These are phyloP conservation scores for Oxytorus armatus DNA, from an alignment of 2,888 invertebrate genomes.

Conservation along the genomic window DNA sequence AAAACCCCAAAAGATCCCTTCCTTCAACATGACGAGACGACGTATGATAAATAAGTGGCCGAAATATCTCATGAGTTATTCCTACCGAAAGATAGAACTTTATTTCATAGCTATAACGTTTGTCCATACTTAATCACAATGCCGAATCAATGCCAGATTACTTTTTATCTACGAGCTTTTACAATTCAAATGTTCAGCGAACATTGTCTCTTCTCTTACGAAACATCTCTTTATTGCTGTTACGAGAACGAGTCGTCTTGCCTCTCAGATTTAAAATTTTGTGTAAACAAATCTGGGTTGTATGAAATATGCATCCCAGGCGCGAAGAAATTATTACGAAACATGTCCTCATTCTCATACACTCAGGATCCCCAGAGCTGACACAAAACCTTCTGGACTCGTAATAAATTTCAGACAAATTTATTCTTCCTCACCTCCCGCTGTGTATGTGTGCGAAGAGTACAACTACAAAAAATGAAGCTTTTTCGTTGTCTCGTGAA, in stretches of 20 bases:
- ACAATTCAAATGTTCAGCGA: too few relatives aligned
- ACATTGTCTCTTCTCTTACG: too few relatives aligned
- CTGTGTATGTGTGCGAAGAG: too few relatives aligned
- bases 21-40: conserved; percentile 32
- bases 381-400: background rate
- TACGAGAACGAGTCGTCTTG: too few relatives aligned
- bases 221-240: too few relatives aligned
- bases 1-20: conserved; percentile 30
- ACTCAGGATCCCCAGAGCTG: too few relatives aligned
- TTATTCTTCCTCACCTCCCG: background rate
- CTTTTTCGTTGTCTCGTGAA: conserved; percentile 5
- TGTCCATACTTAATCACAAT: background rate
- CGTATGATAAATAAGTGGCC: conserved; percentile 42
- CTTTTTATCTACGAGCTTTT: background rate
- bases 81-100: background rate
- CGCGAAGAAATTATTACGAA: too few relatives aligned
- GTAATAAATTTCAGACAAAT: background rate
- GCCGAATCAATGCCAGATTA: background rate
- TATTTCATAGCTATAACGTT: background rate
- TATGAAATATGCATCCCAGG: too few relatives aligned
- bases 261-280: too few relatives aligned
- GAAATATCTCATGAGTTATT: conserved; percentile 19
- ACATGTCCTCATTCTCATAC: too few relatives aligned
- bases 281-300: too few relatives aligned
- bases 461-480: background rate